Evolutionary conservation across 2,113 vertebrate species (phyloP), one percentile per base, ranked within the genome.

Genomic region (Channa maculata): DNA sequence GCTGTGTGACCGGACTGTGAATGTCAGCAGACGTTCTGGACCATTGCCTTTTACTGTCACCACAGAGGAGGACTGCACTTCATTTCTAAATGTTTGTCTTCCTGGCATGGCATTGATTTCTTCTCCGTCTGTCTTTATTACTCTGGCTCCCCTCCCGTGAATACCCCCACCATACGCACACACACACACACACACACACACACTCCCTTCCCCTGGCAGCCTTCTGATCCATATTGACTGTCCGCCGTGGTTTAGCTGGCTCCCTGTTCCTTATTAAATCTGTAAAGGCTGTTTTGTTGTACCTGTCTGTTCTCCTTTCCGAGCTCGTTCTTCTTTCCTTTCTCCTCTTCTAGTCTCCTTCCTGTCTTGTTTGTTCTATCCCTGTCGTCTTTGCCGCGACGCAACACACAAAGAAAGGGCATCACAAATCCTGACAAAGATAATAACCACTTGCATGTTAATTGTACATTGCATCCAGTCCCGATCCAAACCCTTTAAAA

Each of bases 11-110:
- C 33, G 62, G 39, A 75, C 57, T 44, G 39, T 69, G 57, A 73
- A 65, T 64, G 65, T 44, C 48, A 46, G 10, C 3, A 68, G 36
- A 67, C 5, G 69, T 61, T 71, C 38, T 39, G 60, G 44, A 14
- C 2, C 45, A 37, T 53, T 65, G 65, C 39, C 54, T 73, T 53
- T 44, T 53, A 0, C 68, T 66, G 76, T 24, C 36, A 2, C 24
- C 24, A 3, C 73, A 70, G 33, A 39, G 33, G 3, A 15, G 48
- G 13, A 39, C 70, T 55, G 52, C 60, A 79, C 75, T 79, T 82
- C 48, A 81, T 84, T 72, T 65, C 63, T 65, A 65, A 75, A 81
- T 73, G 86, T 86, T 86, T 82, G 81, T 82, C 68, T 82, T 74
- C 70, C 59, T 68, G 55, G 43, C 41, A 67, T 50, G 52, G 4